Conservation (phyloP, 2,888 invertebrate genomes). For the Tryphoninae sp. region DNA sequence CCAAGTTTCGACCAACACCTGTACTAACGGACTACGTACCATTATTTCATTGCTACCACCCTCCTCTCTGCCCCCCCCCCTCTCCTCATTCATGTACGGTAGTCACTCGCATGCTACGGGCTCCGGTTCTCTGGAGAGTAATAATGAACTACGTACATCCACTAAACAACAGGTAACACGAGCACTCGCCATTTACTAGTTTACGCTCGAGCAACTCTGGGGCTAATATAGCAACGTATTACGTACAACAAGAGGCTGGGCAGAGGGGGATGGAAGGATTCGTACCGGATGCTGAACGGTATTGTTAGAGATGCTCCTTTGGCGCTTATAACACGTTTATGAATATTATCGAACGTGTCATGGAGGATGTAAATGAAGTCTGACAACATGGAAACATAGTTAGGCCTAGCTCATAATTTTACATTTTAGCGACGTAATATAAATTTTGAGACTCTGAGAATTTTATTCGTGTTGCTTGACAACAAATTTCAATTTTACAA, state of each 20-base stretch:
- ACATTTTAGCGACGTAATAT: neutral
- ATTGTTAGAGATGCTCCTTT: constrained; percentile 21
- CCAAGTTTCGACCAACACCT: constrained; percentile 25
- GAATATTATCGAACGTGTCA: neutral
- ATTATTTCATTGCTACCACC: constrained; percentile 47
- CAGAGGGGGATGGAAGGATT: constrained; percentile 18
- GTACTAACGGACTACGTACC: constrained; percentile 12
- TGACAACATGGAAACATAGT: constrained; percentile 7
- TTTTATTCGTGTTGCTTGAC: neutral
- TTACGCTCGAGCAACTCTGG: constrained; percentile 49
- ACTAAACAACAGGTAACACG: constrained; percentile 72
- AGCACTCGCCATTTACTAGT: constrained; percentile 58
- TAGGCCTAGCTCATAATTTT: neutral
- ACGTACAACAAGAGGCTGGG: constrained; percentile 29
- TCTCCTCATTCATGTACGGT: constrained; percentile 1
- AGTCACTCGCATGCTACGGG: constrained; percentile 41
- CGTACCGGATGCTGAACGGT: constrained; percentile 30
- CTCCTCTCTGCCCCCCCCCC: neutral
- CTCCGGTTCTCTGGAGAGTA: constrained; percentile 69
- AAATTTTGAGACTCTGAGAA: neutral
- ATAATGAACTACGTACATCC: constrained; percentile 74
- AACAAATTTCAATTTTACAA: neutral
- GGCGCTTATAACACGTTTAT: constrained; percentile 21
- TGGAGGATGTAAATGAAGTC: neutral
- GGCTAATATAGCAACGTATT: constrained; percentile 27